Conservation (phyloP, 1,140 invertebrate genomes). For the Thaumatotibia leucotreta region DNA sequence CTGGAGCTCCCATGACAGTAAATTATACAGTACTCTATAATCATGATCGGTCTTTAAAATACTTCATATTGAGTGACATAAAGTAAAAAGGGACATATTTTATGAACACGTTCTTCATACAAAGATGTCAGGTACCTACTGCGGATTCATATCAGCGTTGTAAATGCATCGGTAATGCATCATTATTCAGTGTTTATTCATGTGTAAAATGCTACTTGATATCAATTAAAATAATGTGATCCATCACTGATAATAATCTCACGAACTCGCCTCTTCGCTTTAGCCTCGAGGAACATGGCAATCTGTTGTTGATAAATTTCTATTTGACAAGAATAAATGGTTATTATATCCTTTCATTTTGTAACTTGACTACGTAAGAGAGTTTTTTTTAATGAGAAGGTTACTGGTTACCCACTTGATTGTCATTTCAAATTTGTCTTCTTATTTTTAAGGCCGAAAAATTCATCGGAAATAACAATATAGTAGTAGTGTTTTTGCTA, state of each 20-base stretch:
- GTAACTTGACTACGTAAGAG: neutral
- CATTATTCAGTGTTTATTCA: conserved; percentile 7
- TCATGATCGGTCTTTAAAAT: neutral
- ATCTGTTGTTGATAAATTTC: conserved; percentile 4
- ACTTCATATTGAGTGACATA: conserved; percentile 7
- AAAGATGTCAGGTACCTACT: neutral
- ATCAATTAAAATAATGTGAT: conserved; percentile 13
- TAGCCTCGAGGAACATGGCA: neutral
- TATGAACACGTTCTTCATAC: neutral
- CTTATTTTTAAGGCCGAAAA: no score
- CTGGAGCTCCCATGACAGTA: neutral
- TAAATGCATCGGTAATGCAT: conserved; percentile 1
- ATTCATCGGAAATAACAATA: no score
- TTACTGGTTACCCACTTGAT: no score
- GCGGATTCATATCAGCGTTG: neutral
- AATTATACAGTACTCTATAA: conserved; percentile 12
- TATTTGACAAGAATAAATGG: neutral
- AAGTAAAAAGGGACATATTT: neutral
- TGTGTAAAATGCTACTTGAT: conserved; percentile 6
- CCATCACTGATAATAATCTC: conserved; percentile 8
- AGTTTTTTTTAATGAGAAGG: no score
- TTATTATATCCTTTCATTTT: neutral
- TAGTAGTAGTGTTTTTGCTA: no score
- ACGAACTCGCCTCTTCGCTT: neutral
- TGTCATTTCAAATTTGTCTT: no score